Percentiles rank a stretch among this genome's conserved stretches.
Evolutionary conservation across 2,113 vertebrate genomes (phyloP).

Genomic region (Chionodraco myersi): DNA sequence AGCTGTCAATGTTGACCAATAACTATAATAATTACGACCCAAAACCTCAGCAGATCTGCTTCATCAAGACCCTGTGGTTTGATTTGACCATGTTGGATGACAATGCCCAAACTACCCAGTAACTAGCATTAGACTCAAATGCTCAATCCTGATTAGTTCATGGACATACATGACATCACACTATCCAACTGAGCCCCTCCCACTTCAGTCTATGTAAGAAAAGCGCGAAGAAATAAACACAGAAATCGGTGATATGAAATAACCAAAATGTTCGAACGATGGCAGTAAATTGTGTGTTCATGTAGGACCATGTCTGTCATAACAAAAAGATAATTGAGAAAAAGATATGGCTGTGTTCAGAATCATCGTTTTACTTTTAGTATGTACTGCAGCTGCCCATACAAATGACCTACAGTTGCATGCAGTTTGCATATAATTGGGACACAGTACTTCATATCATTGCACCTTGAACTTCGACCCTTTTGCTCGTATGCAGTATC

Average conservation of each 20-base stretch:
- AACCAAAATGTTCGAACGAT: background rate
- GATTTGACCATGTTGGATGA: background rate
- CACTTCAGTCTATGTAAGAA: background rate
- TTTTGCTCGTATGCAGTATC: no score
- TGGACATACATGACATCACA: background rate
- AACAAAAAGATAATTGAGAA: no score
- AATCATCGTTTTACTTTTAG: no score
- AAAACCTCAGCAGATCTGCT: background rate
- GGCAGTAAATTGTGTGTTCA: background rate
- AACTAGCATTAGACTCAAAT: background rate
- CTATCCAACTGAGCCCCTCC: background rate
- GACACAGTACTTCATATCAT: no score
- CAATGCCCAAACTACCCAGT: background rate
- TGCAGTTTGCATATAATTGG: no score
- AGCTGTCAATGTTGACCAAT: background rate
- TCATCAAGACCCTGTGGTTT: background rate
- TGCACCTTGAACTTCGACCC: no score
- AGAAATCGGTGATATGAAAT: background rate
- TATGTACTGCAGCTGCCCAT: no score
- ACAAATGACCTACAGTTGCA: no score
- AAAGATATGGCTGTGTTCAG: no score
- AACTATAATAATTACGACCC: background rate
- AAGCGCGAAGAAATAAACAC: background rate
- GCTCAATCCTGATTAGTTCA: slow-evolving; percentile 3
- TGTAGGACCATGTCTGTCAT: background rate